Conservation (phyloP, 2,113 vertebrate genomes). For the Balaeniceps rex region DNA sequence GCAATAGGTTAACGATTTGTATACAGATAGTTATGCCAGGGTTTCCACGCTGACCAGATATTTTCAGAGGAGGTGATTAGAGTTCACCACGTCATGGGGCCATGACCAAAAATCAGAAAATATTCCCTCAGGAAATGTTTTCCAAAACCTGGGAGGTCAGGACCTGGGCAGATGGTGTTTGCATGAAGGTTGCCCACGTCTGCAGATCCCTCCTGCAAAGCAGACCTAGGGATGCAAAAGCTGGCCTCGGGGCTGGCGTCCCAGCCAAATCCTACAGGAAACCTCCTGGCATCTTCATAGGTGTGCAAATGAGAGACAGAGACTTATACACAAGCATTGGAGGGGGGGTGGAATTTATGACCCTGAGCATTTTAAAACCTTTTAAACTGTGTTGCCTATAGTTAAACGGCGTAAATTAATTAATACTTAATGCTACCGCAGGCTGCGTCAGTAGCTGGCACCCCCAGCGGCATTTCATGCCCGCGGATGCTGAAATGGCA, state of each 20-base stretch:
- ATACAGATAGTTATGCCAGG: neutral
- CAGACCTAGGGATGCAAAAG: neutral
- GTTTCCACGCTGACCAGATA: neutral
- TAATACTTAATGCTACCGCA: neutral
- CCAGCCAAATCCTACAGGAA: neutral
- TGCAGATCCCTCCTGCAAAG: neutral
- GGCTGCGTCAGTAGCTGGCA: neutral
- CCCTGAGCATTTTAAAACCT: neutral
- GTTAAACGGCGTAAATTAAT: neutral
- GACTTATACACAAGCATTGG: neutral
- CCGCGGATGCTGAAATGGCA: neutral
- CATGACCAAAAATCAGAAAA: neutral
- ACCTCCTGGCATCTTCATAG: neutral
- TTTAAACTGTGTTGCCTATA: neutral
- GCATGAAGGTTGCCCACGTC: neutral
- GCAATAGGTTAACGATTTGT: neutral
- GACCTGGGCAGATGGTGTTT: neutral
- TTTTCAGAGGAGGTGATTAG: neutral
- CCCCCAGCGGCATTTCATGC: accelerated
- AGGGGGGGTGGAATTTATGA: neutral
- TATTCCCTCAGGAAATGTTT: neutral
- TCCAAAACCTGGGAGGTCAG: neutral
- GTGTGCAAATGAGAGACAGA: neutral
- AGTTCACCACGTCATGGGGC: neutral
- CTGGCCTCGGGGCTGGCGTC: neutral